Base-by-base conservation (phyloP, 1,140 invertebrate species). In the Diorhabda carinulata region DNA sequence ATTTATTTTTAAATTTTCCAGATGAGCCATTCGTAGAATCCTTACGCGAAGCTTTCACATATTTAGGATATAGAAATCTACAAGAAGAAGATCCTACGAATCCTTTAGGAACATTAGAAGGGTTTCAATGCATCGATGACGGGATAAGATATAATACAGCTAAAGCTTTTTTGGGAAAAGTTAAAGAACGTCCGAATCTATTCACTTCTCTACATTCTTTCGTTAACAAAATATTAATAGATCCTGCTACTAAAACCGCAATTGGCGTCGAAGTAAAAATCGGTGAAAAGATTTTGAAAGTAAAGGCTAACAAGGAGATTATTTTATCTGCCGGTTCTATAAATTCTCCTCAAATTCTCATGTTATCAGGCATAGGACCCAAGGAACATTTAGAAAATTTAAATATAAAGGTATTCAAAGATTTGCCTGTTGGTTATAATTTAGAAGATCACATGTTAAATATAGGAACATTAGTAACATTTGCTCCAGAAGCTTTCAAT, bases 21-120 rank as follows among this genome's bases (percentile, higher is more conserved):
- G 87, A 90, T 65, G 91, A 91, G 2, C 91, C 92, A 0, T 80
- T 94, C 9, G 90, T 89, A 0, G 82, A 86, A 9, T 87, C 90
- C 0, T 90, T 94, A 76, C 82, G 95, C 2, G 90, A 96, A 83
- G 93, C 94, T 0, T 94, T 91, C 40, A 84, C 91, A 77, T 91
- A 95, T 79, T 90, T 95, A 86, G 94, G 94, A 56, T 92, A 92
- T 79, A 79, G 82, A 3, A 74, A 77, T 42, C 68, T 85, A 0
- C 83, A 83, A 8, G 79, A 80, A 42, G 81, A 84, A 3, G 70
- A 81, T 0, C 81, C 78, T 42, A 67, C 85, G 2, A 71, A 81
- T 0, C 82, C 79, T 10, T 68, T 86, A 2, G 88, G 87, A 0
- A 87, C 84, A 68, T 82, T 83, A 2, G 82, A 80, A 72, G 74